Evolutionary conservation across 2,797 vertebrate species (phyloP), one percentile per base, ranked within the genome.

Genomic region (Phalanger gymnotis): DNA sequence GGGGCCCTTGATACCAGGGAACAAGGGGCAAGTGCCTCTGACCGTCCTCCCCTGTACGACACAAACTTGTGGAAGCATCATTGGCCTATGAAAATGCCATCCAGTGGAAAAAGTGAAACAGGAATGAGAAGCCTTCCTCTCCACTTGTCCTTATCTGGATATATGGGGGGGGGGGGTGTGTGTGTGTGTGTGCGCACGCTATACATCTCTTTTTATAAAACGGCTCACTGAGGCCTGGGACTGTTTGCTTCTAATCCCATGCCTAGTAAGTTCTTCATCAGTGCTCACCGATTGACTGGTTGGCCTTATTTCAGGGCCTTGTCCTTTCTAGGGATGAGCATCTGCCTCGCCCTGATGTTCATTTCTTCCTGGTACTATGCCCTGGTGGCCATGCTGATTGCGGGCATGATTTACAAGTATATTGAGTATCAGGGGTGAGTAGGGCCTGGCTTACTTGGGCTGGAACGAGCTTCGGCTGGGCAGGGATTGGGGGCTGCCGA

Each of bases 331-430:
- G 99, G 99, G 87, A 99, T 99, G 99, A 99, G 99, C 96, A 99
- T 99, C 98, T 99, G 99, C 97, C 98, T 99, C 97, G 99, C 99
- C 16, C 99, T 99, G 91, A 99, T 99, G 99, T 99, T 99, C 98
- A 99, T 99, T 98, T 99, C 99, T 0, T 99, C 99, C 93, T 99
- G 99, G 99, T 99, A 99, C 98, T 99, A 99, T 0, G 99, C 99
- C 87, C 99, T 99, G 94, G 99, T 99, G 89, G 99, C 99, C 94
- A 99, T 99, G 99, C 98, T 99, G 54, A 99, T 99, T 54, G 99
- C 99, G 16, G 99, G 99, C 98, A 99, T 99, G 99, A 99, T 99
- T 98, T 99, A 99, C 99, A 99, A 99, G 98, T 99, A 99, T 98
- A 99, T 99, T 52, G 99, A 99, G 97, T 99, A 99, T 97, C 99